These are phyloP conservation scores for Octodon degus DNA, from an alignment of 2,113 vertebrate genomes.

Conservation along the genomic window DNA sequence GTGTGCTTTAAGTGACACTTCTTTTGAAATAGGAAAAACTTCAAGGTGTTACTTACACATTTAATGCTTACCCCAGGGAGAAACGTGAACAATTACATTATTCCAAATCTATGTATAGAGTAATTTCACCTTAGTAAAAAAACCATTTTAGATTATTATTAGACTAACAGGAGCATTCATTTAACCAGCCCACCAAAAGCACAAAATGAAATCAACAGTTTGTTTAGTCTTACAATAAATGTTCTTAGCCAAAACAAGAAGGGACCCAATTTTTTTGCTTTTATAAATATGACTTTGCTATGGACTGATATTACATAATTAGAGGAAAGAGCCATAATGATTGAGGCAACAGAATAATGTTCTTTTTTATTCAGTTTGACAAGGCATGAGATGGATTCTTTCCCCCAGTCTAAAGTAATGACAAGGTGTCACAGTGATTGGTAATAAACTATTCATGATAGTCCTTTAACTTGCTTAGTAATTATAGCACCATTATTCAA, in stretches of 20 bases:
- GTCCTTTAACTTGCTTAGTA: slow-evolving; percentile 10
- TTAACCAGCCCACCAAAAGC: slow-evolving; percentile 60
- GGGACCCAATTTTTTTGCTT: slow-evolving; percentile 35
- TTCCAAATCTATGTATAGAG: slow-evolving; percentile 39
- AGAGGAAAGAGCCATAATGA: slow-evolving; percentile 42
- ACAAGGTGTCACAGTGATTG: slow-evolving; percentile 26
- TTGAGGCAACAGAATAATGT: neutral
- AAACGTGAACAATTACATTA: slow-evolving; percentile 55
- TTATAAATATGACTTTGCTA: slow-evolving; percentile 51
- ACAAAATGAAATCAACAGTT: slow-evolving; percentile 67
- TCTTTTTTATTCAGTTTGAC: slow-evolving; percentile 47
- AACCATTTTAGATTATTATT: slow-evolving; percentile 66
- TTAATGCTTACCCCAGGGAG: slow-evolving; percentile 20
- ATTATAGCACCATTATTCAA: neutral
- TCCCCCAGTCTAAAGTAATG: slow-evolving; percentile 41
- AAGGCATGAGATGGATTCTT: neutral
- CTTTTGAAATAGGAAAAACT: slow-evolving; percentile 61
- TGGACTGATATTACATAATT: slow-evolving; percentile 52
- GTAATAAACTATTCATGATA: neutral
- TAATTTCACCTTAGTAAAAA: slow-evolving; percentile 51
- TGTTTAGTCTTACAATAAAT: slow-evolving; percentile 74
- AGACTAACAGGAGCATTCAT: slow-evolving; percentile 63
- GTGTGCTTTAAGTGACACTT: slow-evolving; percentile 29
- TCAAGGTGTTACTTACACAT: slow-evolving; percentile 10
- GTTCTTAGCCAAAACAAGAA: slow-evolving; percentile 71